Conservation (phyloP, 2,113 vertebrate genomes). For the Monopterus albus region DNA sequence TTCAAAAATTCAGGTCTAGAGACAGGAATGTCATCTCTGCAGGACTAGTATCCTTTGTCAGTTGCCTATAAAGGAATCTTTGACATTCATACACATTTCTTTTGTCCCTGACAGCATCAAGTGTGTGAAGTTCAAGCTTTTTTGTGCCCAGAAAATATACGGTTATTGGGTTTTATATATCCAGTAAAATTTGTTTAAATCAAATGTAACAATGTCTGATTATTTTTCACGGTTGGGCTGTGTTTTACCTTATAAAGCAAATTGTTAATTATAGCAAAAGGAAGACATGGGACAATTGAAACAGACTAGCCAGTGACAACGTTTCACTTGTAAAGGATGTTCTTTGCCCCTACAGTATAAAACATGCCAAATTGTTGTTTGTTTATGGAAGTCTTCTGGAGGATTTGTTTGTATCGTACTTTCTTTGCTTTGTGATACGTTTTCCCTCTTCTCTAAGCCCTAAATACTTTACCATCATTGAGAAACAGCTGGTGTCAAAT, state of each 20-base stretch:
- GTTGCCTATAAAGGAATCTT: conserved; percentile 39
- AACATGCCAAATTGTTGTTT: conserved; percentile 59
- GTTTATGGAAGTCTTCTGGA: conserved; percentile 63
- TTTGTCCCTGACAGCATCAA: conserved; percentile 5
- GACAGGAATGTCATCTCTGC: conserved; percentile 29
- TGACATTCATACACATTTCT: conserved; percentile 43
- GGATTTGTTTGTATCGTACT: conserved; percentile 62
- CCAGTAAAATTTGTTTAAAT: conserved; percentile 4
- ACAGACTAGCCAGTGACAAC: conserved; percentile 4
- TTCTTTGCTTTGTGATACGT: conserved; percentile 56
- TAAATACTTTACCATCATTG: conserved; percentile 56
- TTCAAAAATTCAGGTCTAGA: conserved; percentile 31
- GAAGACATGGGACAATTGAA: conserved; percentile 14
- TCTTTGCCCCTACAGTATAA: conserved; percentile 38
- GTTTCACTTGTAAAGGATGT: conserved; percentile 51
- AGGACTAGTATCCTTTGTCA: conserved; percentile 41
- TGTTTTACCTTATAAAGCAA: background rate
- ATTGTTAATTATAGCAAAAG: conserved; percentile 1
- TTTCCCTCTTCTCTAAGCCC: conserved; percentile 38
- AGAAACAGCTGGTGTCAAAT: conserved; percentile 57
- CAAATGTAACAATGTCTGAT: too few relatives aligned
- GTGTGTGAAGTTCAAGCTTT: conserved; percentile 49
- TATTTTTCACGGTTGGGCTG: conserved; percentile 35
- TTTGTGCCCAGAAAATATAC: conserved; percentile 23
- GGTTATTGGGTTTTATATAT: conserved; percentile 3